phyloP scores from a whole-genome alignment of 2,888 invertebrate genomes.

The Drosophila trichaetosa region DNA sequence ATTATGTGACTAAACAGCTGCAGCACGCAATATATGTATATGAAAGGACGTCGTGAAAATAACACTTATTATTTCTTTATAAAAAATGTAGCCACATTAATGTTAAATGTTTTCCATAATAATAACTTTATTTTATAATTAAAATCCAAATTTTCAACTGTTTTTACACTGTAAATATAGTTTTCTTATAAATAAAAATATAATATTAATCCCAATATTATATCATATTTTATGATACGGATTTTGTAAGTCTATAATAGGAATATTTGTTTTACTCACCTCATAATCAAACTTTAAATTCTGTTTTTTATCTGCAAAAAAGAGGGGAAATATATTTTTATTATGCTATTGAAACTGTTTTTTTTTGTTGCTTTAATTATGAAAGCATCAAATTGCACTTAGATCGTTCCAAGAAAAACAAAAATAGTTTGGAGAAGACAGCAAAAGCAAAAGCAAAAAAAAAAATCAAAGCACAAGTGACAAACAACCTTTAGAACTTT shows the following conservation, averaged over 20 bases:
- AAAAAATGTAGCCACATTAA: neutral
- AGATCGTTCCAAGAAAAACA: neutral
- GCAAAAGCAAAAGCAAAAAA: neutral
- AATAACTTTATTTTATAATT: neutral
- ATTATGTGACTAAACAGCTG: slow-evolving; percentile 25
- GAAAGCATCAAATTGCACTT: neutral
- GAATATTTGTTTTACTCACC: neutral
- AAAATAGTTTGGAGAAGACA: neutral
- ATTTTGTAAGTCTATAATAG: neutral
- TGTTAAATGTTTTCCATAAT: neutral
- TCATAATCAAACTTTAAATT: neutral
- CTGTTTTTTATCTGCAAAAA: neutral
- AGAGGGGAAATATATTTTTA: neutral
- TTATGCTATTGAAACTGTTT: neutral
- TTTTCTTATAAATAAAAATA: neutral
- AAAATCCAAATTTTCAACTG: neutral
- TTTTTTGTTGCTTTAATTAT: neutral
- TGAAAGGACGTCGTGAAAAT: neutral
- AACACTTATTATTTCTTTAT: neutral
- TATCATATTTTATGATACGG: neutral
- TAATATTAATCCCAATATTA: neutral
- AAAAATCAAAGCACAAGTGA: neutral
- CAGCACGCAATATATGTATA: slow-evolving; percentile 11
- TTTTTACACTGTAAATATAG: neutral
- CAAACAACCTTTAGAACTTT: slow-evolving; percentile 7